These are phyloP conservation scores for Pocota personata DNA, from an alignment of 2,888 invertebrate genomes.

Conservation along the genomic window DNA sequence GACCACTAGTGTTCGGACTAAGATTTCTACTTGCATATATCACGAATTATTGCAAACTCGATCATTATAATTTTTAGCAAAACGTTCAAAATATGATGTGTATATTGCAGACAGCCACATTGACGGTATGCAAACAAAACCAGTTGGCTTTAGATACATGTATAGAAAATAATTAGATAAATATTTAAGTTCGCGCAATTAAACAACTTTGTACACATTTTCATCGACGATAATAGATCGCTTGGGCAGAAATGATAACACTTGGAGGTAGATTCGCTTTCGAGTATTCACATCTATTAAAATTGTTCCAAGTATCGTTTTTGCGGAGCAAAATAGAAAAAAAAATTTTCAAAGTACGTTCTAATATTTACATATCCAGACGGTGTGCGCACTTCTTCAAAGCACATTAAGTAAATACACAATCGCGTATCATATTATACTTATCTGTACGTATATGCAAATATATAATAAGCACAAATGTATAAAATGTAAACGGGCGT, in stretches of 20 bases:
- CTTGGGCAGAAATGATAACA: slow-evolving; percentile 33
- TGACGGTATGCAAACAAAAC: slow-evolving; percentile 47
- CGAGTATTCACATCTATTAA: not conserved
- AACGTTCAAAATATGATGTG: slow-evolving; percentile 27
- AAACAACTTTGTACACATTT: slow-evolving; percentile 65
- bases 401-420: slow-evolving; percentile 66
- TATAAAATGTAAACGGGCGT: slow-evolving; percentile 28
- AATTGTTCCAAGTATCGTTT: slow-evolving; percentile 25
- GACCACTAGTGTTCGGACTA: not conserved
- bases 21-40: not conserved
- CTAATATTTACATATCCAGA: slow-evolving; percentile 66
- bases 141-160: not conserved
- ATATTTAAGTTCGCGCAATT: slow-evolving; percentile 60
- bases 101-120: slow-evolving; percentile 41
- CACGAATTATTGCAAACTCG: not conserved
- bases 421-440: slow-evolving; percentile 60
- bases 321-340: not conserved
- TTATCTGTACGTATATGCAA: not conserved
- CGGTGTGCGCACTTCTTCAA: slow-evolving; percentile 72
- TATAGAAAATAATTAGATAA: slow-evolving; percentile 45
- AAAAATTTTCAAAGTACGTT: slow-evolving; percentile 48
- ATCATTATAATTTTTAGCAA: slow-evolving; percentile 5
- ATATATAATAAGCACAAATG: not conserved
- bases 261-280: slow-evolving; percentile 17
- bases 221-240: slow-evolving; percentile 46